A percentile compares a stretch with the other conserved stretches of the same genome.
phyloP scores from a whole-genome alignment of 1,140 invertebrate genomes.

The Lineus longissimus region DNA sequence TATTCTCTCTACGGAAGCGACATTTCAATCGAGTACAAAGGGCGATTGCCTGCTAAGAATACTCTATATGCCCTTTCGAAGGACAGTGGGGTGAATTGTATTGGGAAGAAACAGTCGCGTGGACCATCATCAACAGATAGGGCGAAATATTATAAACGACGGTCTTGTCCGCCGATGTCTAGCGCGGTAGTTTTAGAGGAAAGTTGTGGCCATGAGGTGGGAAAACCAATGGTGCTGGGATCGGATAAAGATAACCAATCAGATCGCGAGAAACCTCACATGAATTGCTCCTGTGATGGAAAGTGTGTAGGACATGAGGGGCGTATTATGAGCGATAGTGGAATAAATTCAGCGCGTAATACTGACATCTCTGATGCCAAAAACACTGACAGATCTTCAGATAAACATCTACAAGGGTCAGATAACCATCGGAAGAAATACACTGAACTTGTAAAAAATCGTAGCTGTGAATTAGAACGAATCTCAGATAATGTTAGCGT shows the following conservation, averaged over 20 bases:
- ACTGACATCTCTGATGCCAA: background rate
- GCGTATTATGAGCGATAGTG: background rate
- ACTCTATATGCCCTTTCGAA: background rate
- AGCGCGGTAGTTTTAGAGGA: background rate
- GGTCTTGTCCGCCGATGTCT: background rate
- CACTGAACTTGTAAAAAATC: background rate
- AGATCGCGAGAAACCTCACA: background rate
- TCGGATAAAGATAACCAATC: background rate
- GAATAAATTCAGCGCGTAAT: background rate
- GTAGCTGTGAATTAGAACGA: background rate
- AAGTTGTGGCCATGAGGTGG: background rate
- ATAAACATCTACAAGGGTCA: too few species aligned
- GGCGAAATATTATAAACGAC: background rate
- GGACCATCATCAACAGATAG: background rate
- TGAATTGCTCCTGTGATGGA: background rate
- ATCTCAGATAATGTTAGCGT: background rate
- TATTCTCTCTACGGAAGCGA: background rate
- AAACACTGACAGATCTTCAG: background rate
- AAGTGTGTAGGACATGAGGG: background rate
- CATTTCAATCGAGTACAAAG: background rate
- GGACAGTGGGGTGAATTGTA: constrained; percentile 4
- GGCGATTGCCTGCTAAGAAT: background rate
- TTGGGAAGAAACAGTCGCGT: background rate
- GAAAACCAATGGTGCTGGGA: background rate
- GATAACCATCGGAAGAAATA: too few species aligned